These are phyloP conservation scores for Eonycteris spelaea DNA, from an alignment of 2,113 vertebrate genomes.

Conservation along the genomic window DNA sequence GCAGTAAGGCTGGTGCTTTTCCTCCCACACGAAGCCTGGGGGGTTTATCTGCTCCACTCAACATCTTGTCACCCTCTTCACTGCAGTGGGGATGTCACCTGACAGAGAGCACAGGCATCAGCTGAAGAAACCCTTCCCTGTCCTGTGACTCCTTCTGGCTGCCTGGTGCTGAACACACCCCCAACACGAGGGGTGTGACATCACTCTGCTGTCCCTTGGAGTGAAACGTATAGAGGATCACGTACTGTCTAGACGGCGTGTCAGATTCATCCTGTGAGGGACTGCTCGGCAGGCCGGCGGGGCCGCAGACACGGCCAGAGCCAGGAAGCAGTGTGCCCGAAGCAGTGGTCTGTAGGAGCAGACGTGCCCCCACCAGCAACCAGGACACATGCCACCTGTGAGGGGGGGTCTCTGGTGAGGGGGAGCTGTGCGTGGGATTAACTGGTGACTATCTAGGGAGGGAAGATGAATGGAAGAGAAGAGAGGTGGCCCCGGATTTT, in stretches of 20 bases:
- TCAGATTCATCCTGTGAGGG: not conserved
- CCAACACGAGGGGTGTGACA: not conserved
- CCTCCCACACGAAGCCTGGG: not conserved
- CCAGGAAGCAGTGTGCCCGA: not conserved
- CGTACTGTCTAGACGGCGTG: slow-evolving; percentile 1
- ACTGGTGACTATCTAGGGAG: not conserved
- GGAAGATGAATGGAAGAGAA: not conserved
- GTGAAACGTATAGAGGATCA: not conserved
- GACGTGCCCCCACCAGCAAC: not conserved
- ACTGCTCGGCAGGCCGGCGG: not conserved
- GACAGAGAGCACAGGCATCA: not conserved
- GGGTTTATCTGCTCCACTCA: not conserved
- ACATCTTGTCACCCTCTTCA: not conserved
- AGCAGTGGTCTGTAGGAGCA: not conserved
- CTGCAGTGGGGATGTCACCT: not conserved
- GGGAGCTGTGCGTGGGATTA: not conserved
- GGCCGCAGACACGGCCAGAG: not conserved
- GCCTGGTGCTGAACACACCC: not conserved
- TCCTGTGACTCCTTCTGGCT: not conserved
- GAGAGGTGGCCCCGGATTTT: not conserved
- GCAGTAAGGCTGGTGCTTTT: too few relatives aligned
- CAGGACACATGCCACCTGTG: not conserved
- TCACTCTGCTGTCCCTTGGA: not conserved
- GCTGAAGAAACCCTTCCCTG: not conserved
- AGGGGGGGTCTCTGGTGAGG: too few relatives aligned